These are phyloP conservation scores for Ylistrum balloti DNA, from an alignment of 1,140 invertebrate genomes.

Conservation along the genomic window DNA sequence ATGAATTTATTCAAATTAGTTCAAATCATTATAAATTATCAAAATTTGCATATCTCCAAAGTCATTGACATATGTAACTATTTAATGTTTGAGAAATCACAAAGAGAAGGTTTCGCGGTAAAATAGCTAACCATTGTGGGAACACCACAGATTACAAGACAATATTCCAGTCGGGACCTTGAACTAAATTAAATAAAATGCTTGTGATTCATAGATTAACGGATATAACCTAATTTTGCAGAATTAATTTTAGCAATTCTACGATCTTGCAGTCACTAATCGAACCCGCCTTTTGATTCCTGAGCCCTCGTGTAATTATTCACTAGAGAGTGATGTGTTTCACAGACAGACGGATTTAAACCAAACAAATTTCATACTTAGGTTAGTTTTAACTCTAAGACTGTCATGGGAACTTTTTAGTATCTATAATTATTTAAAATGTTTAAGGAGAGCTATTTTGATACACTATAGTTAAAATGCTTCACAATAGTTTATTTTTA, in stretches of 20 bases:
- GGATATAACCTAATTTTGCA: not conserved
- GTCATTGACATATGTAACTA: no score
- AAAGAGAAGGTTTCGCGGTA: not conserved
- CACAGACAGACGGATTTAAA: no score
- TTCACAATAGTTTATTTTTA: no score
- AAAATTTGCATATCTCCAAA: not conserved
- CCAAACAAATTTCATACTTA: no score
- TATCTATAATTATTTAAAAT: no score
- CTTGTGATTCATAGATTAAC: conserved; percentile 19
- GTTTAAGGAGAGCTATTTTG: no score
- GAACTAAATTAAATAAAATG: conserved; percentile 23
- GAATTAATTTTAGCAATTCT: conserved; percentile 20
- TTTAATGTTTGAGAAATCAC: not conserved
- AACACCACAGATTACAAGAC: not conserved
- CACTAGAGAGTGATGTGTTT: not conserved
- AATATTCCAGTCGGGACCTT: not conserved
- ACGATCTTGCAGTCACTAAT: not conserved
- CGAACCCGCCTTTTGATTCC: conserved; percentile 12
- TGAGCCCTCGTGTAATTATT: not conserved
- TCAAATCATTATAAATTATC: no score
- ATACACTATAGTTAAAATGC: no score
- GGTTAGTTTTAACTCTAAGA: no score
- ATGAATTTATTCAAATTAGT: no score
- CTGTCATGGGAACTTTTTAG: no score
- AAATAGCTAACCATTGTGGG: not conserved